Base-by-base conservation (phyloP, 1,140 invertebrate genomes). In the Rhagoletis pomonella region DNA sequence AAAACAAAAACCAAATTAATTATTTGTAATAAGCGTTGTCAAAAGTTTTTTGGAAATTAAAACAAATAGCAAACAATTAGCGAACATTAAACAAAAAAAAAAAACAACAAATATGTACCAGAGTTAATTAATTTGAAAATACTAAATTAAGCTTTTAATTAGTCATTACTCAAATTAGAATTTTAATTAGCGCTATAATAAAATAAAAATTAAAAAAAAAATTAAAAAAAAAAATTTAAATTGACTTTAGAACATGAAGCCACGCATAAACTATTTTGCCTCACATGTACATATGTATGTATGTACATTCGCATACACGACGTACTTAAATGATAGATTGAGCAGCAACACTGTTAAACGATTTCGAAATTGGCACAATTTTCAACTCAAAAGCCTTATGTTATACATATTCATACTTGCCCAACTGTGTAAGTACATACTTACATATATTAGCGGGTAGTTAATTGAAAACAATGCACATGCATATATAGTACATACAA, bases 301-400 rank as follows among this genome's bases (percentile, higher is more conserved):
- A 77, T 17, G 17, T 29, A 55, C 9, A 81, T 55, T 29, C 29
- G 29, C 29, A 29, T 29, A 29, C 29, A 55, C 10, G 5, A 10
- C n/a, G 64, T 67, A 67, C 29, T 39, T 17, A 67, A 50, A 19
- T 81, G n/a, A 81, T 55, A 81, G 9, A 58, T 58, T 81, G 67
- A 73, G 50, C 69, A 77, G 42, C 7, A 47, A 69, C 12, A 47
- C 14, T 47, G 39, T 73, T 73, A 44, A 42, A 73, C 39, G 42
- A 73, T 73, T 73, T 47, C 67, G 42, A 73, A 73, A 73, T 73
- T 73, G 42, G 67, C 67, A 73, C 67, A 81, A 81, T 17, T 81
- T 81, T 81, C 50, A 55, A 81, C 73, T 81, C 73, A 81, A 81
- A 29, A 42, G 73, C 73, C 73, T 81, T 81, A 81, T 55, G 73